Conservation (phyloP, 2,888 invertebrate genomes). For the Parelbella ahira region DNA sequence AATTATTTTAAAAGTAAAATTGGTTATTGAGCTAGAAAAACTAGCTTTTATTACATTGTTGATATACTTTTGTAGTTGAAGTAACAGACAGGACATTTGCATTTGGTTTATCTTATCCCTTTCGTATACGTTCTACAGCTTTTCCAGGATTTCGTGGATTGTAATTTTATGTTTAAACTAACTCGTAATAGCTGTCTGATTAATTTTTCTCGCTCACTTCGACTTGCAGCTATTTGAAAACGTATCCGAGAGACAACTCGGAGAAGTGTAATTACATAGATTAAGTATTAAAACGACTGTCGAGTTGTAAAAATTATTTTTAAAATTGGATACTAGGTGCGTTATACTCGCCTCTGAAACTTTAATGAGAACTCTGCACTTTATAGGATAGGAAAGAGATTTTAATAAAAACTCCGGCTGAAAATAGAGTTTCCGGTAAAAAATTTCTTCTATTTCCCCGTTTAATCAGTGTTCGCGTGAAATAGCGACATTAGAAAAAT, state of each 20-base stretch:
- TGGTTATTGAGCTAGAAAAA: too few relatives aligned
- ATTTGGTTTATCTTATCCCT: too few relatives aligned
- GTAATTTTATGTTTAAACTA: too few relatives aligned
- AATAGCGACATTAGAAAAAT: conserved; percentile 26
- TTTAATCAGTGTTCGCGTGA: conserved; percentile 26
- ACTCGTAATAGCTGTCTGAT: too few relatives aligned
- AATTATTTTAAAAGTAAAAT: too few relatives aligned
- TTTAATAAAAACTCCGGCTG: conserved; percentile 20
- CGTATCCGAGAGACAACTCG: conserved; percentile 21
- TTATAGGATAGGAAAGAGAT: conserved; percentile 22
- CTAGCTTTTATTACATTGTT: too few relatives aligned
- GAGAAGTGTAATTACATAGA: conserved; percentile 22
- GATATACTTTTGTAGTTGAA: too few relatives aligned
- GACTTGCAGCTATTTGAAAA: conserved; percentile 10
- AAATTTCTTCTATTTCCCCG: conserved; percentile 16
- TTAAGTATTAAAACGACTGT: conserved; percentile 25
- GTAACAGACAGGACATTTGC: too few relatives aligned
- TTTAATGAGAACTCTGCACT: conserved; percentile 24
- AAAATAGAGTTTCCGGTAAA: conserved; percentile 17
- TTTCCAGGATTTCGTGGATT: too few relatives aligned
- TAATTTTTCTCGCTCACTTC: conserved; percentile 26
- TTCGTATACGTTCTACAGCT: too few relatives aligned
- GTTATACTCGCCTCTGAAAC: conserved; percentile 17
- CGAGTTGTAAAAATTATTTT: conserved; percentile 21
- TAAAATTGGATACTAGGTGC: conserved; percentile 17